A percentile compares a stretch with the other conserved stretches of the same genome.
Conservation (phyloP, 2,113 vertebrate genomes). For the Polyodon spathula region DNA sequence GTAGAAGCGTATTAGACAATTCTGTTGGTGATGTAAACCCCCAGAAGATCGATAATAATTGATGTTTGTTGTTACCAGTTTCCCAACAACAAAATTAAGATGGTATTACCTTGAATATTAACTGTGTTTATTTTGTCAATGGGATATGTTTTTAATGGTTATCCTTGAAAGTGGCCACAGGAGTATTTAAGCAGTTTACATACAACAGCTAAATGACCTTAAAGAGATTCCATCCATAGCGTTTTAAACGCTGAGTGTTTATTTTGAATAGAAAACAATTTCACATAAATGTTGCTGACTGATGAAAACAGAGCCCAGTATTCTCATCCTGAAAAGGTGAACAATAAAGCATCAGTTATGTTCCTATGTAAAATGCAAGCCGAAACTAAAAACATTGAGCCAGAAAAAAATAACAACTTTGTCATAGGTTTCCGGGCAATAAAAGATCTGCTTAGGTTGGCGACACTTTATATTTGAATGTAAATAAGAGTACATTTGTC, state of each 20-base stretch:
- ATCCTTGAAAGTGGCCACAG: constrained; percentile 19
- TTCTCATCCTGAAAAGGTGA: constrained; percentile 12
- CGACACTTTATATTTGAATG: constrained; percentile 7
- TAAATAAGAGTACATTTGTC: neutral
- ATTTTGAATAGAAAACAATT: constrained; percentile 7
- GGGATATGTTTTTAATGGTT: constrained; percentile 26
- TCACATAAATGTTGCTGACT: constrained; percentile 24
- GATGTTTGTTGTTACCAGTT: neutral
- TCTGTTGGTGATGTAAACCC: too few relatives aligned
- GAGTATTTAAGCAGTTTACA: constrained; percentile 32
- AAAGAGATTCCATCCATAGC: constrained; percentile 17
- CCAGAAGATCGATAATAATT: too few relatives aligned
- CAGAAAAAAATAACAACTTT: neutral
- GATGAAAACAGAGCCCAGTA: neutral
- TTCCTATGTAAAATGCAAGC: constrained; percentile 18
- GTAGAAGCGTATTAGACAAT: too few relatives aligned
- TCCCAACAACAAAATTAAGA: constrained; percentile 4
- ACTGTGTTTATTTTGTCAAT: constrained; percentile 30
- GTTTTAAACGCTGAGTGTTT: constrained; percentile 6
- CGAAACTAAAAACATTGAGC: constrained; percentile 14
- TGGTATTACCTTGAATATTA: too few relatives aligned
- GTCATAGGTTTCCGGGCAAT: constrained; percentile 5
- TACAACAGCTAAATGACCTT: constrained; percentile 31
- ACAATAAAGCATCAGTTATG: neutral
- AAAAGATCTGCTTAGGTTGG: neutral